Evolutionary conservation across 2,797 vertebrate genomes (phyloP).

Genomic region (Acanthopagrus latus): DNA sequence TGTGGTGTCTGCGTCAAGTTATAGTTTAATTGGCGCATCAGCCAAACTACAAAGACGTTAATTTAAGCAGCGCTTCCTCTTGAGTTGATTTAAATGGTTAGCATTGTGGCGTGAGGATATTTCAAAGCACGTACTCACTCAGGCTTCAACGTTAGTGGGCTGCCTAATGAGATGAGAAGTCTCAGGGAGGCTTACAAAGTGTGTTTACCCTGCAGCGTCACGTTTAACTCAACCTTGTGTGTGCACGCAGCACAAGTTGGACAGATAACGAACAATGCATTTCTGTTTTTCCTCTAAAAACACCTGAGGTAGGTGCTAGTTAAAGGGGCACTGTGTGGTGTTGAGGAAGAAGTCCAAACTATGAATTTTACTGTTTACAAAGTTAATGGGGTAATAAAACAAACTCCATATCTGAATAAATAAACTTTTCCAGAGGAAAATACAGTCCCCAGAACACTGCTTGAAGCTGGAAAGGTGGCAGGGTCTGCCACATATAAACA

Average conservation of each 20-base stretch:
- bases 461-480: no score
- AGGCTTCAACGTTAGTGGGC: not conserved
- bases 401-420: no score
- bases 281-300: conserved; percentile 2
- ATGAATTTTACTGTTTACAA: no score
- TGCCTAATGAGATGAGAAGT: conserved; percentile 21
- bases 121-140: not conserved
- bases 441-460: no score
- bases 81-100: not conserved
- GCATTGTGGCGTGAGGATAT: not conserved
- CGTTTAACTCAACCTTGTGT: not conserved
- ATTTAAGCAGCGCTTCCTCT: conserved; percentile 1
- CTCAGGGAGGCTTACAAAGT: conserved; percentile 26
- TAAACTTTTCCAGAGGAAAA: no score
- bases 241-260: conserved; percentile 2
- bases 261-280: conserved; percentile 1
- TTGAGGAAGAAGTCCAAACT: no score
- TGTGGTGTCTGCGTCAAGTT: no score
- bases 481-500: no score
- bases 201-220: conserved; percentile 15
- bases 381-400: no score
- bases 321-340: no score
- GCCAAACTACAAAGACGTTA: not conserved
- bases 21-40: not conserved
- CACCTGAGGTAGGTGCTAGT: not conserved